Evolutionary conservation across 2,797 vertebrate genomes (phyloP), one percentile per base, ranked within the genome.

Genomic region (Mus minutoides): DNA sequence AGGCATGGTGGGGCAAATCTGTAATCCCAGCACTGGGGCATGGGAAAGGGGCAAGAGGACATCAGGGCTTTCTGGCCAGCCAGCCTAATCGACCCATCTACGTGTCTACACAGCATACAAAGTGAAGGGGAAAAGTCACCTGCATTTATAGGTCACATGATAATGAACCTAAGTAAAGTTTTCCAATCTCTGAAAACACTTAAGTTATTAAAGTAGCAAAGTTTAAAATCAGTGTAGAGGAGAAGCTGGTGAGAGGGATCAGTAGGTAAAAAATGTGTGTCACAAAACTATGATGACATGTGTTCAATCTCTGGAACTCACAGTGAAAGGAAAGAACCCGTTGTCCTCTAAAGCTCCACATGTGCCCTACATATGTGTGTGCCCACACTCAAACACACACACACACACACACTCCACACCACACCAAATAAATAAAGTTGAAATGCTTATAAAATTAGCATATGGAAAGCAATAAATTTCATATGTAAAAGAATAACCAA

Each of bases 401-500:
- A 43, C 40, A 22, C 69, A 21, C 69, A 40, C 19, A 24, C 75
- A 77, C 19, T 17, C 49, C 17, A 31, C 14, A 29, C 14, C 40
- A 34, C 6, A n/a, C 19, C 37, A 29, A 54, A 71, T 71, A 87
- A 34, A 31, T 73, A 58, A 31, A 11, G 17, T 73, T 56, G 16
- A 29, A 58, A 40, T 67, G 22, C 12, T 14, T 85, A 75, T 92
- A 67, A 95, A 95, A 90, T 52, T 52, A 89, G 43, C 85, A 46
- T 37, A 64, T 69, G 93, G 26, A 34, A 56, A 83, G 26, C 29
- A 80, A 60, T 56, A 67, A 37, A 10, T 73, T 94, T 85, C 3
- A 78, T 90, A 73, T 88, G 56, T n/a, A 92, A 96, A 92, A 87
- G 24, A 88, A 77, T 71, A 93, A 90, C 3, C 94, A 37, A 16